Conservation (phyloP, 2,797 vertebrate species). For the Linurgus olivaceus region DNA sequence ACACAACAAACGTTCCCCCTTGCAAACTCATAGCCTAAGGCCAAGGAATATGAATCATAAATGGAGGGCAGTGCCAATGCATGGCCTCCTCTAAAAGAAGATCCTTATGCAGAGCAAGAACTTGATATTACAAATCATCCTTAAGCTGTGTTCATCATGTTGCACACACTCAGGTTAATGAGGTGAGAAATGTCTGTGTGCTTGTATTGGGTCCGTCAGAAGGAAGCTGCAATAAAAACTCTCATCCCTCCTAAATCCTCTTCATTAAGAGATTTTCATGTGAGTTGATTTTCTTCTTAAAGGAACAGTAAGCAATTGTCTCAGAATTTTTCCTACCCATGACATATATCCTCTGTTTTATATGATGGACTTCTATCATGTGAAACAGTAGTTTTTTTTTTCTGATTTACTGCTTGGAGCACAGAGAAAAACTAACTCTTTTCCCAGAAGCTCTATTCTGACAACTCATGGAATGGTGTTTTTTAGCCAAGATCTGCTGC, state of each 20-base stretch:
- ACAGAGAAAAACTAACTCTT: neutral
- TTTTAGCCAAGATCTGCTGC: neutral
- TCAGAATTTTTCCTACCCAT: slow-evolving; percentile 2
- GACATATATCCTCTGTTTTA: neutral
- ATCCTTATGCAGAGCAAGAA: slow-evolving; percentile 32
- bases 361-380: neutral
- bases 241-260: slow-evolving; percentile 35
- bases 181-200: slow-evolving; percentile 24
- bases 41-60: slow-evolving; percentile 35
- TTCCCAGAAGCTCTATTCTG: neutral
- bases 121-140: slow-evolving; percentile 29
- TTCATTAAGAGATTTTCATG: slow-evolving; percentile 45
- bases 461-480: rapidly evolving
- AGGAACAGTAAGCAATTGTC: neutral
- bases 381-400: neutral
- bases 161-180: slow-evolving; percentile 51
- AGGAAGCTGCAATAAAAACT: slow-evolving; percentile 59
- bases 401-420: neutral
- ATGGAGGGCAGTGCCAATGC: neutral
- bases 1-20: slow-evolving; percentile 32
- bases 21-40: slow-evolving; percentile 15
- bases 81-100: slow-evolving; percentile 29
- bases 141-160: slow-evolving; percentile 12
- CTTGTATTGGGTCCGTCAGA: neutral
- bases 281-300: slow-evolving; percentile 35